These are phyloP conservation scores for Coryphaenoides rupestris DNA, from an alignment of 2,113 vertebrate genomes.

Conservation along the genomic window DNA sequence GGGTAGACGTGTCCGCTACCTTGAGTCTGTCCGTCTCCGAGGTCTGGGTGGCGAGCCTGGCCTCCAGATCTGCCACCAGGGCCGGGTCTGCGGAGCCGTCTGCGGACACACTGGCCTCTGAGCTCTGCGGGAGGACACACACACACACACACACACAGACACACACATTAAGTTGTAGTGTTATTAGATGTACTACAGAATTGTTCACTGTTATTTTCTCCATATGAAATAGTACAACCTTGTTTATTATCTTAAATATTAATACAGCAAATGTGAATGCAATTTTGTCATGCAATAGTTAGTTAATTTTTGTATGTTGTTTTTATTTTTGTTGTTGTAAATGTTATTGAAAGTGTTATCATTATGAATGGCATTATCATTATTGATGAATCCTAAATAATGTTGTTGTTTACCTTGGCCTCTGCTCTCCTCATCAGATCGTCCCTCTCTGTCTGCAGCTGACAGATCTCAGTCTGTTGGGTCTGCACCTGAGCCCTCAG, in stretches of 20 bases:
- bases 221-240: too few relatives aligned
- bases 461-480: constrained; percentile 78
- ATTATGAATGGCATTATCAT: too few relatives aligned
- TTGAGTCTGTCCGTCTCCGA: constrained; percentile 80
- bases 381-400: too few relatives aligned
- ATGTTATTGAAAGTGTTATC: too few relatives aligned
- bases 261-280: too few relatives aligned
- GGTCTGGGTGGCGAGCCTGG: constrained; percentile 69
- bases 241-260: too few relatives aligned
- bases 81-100: constrained; percentile 31
- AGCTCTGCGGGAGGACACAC: constrained; percentile 55
- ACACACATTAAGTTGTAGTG: too few relatives aligned
- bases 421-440: constrained; percentile 76
- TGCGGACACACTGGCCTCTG: constrained; percentile 37
- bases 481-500: constrained; percentile 79
- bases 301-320: too few relatives aligned
- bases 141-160: too few relatives aligned
- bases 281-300: too few relatives aligned
- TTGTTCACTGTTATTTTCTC: background rate
- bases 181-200: background rate
- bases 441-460: constrained; percentile 80
- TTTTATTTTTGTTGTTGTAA: too few relatives aligned
- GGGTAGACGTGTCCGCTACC: constrained; percentile 61
- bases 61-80: constrained; percentile 71
- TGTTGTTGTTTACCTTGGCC: constrained; percentile 51